A percentile compares a stretch with the other conserved stretches of the same genome.
Conservation (phyloP, 2,797 vertebrate species). For the Pipistrellus kuhlii region DNA sequence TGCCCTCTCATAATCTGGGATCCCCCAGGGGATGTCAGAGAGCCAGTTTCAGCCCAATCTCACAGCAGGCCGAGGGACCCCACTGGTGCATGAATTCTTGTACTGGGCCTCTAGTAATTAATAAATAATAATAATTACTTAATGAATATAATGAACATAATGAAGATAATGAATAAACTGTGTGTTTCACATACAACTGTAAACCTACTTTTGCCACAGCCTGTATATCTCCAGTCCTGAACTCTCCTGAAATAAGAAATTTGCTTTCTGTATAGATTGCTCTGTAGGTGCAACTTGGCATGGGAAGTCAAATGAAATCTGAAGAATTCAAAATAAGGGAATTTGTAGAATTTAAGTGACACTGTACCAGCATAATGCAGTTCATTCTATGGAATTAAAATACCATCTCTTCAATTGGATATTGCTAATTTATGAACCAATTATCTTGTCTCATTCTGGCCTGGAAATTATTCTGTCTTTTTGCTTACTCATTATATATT, state of each 20-base stretch:
- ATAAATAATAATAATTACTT: no score
- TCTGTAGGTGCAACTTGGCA: neutral
- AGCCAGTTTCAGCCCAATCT: no score
- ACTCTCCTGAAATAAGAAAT: neutral
- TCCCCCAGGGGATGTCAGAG: no score
- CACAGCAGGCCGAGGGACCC: no score
- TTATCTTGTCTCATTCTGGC: neutral
- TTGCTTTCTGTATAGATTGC: neutral
- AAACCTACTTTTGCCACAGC: neutral
- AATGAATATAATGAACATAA: no score
- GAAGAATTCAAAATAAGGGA: constrained; percentile 14
- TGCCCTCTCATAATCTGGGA: no score
- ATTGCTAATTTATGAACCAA: neutral
- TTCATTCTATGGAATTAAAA: constrained; percentile 47
- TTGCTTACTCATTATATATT: neutral
- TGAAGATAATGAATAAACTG: no score
- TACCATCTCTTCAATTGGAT: neutral
- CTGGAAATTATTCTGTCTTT: constrained; percentile 52
- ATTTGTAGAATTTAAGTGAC: neutral
- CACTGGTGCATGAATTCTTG: no score
- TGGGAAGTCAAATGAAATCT: constrained; percentile 23
- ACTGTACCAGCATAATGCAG: neutral
- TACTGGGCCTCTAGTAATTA: no score
- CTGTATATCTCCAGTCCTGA: neutral
- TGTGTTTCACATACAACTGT: neutral